Percentiles rank a stretch among this genome's conserved stretches.
These are phyloP conservation scores for Dynastes tityus DNA, from an alignment of 2,888 invertebrate genomes.

Conservation along the genomic window DNA sequence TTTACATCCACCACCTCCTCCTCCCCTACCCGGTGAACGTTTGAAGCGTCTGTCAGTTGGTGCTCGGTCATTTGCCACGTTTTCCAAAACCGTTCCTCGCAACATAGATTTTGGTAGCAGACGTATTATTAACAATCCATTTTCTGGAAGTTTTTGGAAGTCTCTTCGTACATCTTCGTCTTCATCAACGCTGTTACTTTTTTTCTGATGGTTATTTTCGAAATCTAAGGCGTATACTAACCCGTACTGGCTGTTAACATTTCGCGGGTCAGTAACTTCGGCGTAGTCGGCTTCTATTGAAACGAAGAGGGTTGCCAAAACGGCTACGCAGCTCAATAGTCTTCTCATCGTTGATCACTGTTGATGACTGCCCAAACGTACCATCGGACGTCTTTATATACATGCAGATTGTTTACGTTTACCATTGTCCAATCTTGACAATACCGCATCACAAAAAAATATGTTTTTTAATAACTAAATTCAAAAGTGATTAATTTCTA, in stretches of 20 bases:
- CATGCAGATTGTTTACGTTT: slow-evolving; percentile 12
- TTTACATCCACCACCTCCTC: slow-evolving; percentile 42
- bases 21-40: slow-evolving; percentile 39
- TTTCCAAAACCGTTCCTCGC: slow-evolving; percentile 37
- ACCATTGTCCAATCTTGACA: background rate
- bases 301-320: slow-evolving; percentile 4
- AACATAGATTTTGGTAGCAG: slow-evolving; percentile 37
- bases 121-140: slow-evolving; percentile 40
- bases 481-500: background rate
- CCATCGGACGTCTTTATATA: slow-evolving; percentile 25
- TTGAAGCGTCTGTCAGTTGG: slow-evolving; percentile 19
- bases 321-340: background rate
- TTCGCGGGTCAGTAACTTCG: background rate
- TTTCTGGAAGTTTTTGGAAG: slow-evolving; percentile 35
- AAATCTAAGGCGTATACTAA: slow-evolving; percentile 41
- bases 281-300: slow-evolving; percentile 25
- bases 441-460: background rate
- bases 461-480: slow-evolving; percentile 27
- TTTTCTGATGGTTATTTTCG: slow-evolving; percentile 14
- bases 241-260: slow-evolving; percentile 33
- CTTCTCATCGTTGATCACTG: slow-evolving; percentile 31
- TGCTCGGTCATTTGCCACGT: background rate
- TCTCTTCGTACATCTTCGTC: slow-evolving; percentile 6
- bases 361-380: slow-evolving; percentile 13
- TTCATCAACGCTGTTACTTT: slow-evolving; percentile 30